Base-by-base conservation (phyloP, 2,113 vertebrate genomes). In the Hippocampus abdominalis region DNA sequence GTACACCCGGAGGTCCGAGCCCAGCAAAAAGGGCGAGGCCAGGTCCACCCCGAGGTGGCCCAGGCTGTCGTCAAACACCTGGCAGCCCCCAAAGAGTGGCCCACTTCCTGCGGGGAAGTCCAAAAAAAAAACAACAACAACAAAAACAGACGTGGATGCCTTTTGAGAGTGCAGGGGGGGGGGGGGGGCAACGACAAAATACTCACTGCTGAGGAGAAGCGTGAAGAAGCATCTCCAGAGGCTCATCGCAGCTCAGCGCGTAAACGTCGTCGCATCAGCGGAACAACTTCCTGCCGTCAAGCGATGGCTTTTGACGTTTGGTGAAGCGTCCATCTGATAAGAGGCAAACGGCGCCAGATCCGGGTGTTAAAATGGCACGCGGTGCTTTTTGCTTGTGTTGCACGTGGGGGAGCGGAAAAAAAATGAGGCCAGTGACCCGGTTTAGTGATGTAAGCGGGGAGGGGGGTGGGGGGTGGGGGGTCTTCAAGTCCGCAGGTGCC, bases 1-100 rank as follows among this genome's bases (percentile, higher is more conserved):
- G 77, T 68, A 74, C 29, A 93, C 85, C 0, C 76, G 90, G 74
- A 92, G 71, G 64, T 91, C 79, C 10, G 93, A 90, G 36, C 92
- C 91, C 39, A 92, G 36, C 20, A 67, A 75, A 60, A 93, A 86
- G 11, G 73, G 63, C 1, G 68, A 21, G 4, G 71, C 68, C 23
- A 89, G 88, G 39, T 90, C 66, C 2, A 90, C 79, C 8, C 70
- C 84, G 46, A 93, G 11, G 21, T 66, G 18, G 18, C 92, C 92
- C 3, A 2, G 59, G 61, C 32, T 29, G 2, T n/a, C 27, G 1
- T 68, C 48, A 68, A 86, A 25, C 3, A 0, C 0, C 25, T 53
- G 51, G 57, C 73, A 74, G 46, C 27, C 72, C 73, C 60, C 74
- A 8, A 54, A 64, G 21, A 78, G 40, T 46, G 29, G 59, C 44